Base-by-base conservation (phyloP, 2,888 invertebrate genomes). In the Nomada flava region DNA sequence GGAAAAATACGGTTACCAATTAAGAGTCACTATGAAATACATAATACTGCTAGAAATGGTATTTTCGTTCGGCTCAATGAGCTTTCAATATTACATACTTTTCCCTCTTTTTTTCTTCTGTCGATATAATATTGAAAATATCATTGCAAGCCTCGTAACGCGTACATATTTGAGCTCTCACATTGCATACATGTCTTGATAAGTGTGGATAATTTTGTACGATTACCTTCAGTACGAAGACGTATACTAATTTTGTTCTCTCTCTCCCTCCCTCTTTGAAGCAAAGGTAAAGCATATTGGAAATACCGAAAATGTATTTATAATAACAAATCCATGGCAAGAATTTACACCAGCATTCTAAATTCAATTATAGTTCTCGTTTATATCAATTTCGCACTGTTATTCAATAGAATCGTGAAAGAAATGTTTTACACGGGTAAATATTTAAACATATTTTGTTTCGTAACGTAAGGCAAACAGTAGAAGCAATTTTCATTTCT, bases 141-240 rank as follows among this genome's bases (percentile, higher is more conserved):
- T 75, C 78, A 76, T 65, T 53, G 20, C n/a, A 57, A 69, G 67
- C 76, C 23, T 79, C 64, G 62, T 75, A 79, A 65, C 50, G 72
- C 76, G 53, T 76, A 79, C 76, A 76, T 79, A 73, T 60, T n/a
- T 78, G 64, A 76, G 78, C 79, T 76, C 78, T 79, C 83, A 79
- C 76, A 76, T 83, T 73, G 72, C 75, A 78, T 75, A 82, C 78
- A 71, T 75, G 80, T 77, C 65, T 73, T 62, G 52, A 59, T 68
- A 55, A 74, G 23, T 77, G 60, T 53, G 29, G 42, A 73, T 64
- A 64, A 79, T 75, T 75, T 78, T n/a, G 65, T 77, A 55, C 60
- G 50, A 64, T 71, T 72, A 70, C 29, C 20, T 70, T 67, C 60
- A 26, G 60, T 69, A 65, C 20, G 26, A 52, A 36, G 36, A 79